phyloP scores from a whole-genome alignment of 2,797 vertebrate species.

The Erethizon dorsatum region DNA sequence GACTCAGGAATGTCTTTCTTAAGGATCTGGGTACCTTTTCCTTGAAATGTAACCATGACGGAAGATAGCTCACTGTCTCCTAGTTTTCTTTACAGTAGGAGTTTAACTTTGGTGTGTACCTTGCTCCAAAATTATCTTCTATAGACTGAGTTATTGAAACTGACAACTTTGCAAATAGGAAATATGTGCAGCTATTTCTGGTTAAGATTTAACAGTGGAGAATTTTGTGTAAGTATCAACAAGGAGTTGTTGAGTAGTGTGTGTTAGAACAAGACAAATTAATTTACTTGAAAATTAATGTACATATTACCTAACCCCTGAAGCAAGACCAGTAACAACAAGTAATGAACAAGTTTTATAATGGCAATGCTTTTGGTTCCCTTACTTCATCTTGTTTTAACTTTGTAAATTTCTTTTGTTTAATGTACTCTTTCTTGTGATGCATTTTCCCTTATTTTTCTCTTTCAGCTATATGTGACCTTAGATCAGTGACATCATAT shows the following conservation, averaged over 20 bases:
- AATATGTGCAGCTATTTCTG: slow-evolving; percentile 87
- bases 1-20: neutral
- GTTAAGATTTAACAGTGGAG: slow-evolving; percentile 55
- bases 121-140: slow-evolving; percentile 70
- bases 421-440: slow-evolving; percentile 87
- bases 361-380: slow-evolving; percentile 91
- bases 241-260: slow-evolving; percentile 87
- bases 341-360: slow-evolving; percentile 91
- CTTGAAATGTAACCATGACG: neutral
- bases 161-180: slow-evolving; percentile 88
- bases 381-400: slow-evolving; percentile 90
- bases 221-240: slow-evolving; percentile 85
- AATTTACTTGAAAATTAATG: slow-evolving; percentile 89
- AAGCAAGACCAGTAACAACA: slow-evolving; percentile 91
- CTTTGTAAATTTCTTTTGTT: slow-evolving; percentile 90
- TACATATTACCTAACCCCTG: slow-evolving; percentile 91
- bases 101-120: neutral
- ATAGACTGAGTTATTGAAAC: slow-evolving; percentile 90
- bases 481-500: slow-evolving; percentile 89
- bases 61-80: rapidly evolving
- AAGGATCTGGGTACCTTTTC: neutral
- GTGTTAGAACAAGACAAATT: slow-evolving; percentile 86
- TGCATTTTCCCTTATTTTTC: slow-evolving; percentile 83
- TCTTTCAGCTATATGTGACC: slow-evolving; percentile 84
- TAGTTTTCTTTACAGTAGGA: neutral